Conservation (phyloP, 2,113 vertebrate genomes). For the Scopus umbretta region DNA sequence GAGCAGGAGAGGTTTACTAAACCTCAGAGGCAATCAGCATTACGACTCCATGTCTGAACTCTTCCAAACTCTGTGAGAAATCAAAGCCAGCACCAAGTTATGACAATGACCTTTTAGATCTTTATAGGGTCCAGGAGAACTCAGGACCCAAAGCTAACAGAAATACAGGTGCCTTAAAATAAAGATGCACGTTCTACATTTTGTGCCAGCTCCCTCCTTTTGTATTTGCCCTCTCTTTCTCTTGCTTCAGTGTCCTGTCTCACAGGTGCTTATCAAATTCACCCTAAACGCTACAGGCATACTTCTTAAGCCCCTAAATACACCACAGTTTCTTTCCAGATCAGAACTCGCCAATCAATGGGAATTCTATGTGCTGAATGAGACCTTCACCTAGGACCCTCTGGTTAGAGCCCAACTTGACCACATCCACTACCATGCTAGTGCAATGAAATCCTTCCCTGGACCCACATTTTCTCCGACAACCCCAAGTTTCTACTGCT, state of each 20-base stretch:
- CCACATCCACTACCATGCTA: not conserved
- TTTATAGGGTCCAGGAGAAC: not conserved
- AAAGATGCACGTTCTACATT: not conserved
- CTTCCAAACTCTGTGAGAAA: not conserved
- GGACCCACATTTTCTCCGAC: not conserved
- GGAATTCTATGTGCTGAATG: not conserved
- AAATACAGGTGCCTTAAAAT: not conserved
- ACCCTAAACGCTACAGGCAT: not conserved
- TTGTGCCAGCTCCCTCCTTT: not conserved
- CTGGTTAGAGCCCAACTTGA: not conserved
- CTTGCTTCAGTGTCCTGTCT: not conserved
- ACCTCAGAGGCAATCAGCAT: not conserved
- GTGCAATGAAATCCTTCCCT: not conserved
- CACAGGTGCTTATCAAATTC: not conserved
- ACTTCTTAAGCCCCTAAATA: not conserved
- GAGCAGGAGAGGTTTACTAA: not conserved
- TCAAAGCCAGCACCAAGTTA: not conserved
- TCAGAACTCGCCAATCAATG: not conserved
- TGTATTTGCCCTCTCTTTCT: not conserved
- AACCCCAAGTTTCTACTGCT: not conserved
- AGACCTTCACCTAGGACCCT: not conserved
- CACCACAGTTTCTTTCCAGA: not conserved
- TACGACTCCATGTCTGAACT: not conserved
- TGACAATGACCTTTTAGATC: not conserved
- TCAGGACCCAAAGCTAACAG: not conserved